Base-by-base conservation (phyloP, 2,113 vertebrate genomes). In the Miniopterus natalensis region DNA sequence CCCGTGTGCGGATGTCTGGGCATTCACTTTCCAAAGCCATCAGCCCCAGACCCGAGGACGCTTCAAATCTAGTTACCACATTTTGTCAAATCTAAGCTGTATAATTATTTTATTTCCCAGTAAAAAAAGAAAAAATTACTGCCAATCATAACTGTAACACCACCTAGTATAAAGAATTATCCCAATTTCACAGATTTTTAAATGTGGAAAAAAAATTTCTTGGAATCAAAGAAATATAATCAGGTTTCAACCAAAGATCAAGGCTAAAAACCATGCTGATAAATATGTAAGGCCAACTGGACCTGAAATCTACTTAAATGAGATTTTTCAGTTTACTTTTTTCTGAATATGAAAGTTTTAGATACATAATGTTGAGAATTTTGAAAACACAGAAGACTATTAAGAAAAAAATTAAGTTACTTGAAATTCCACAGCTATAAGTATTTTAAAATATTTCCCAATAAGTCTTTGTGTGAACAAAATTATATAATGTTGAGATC, bases 221-320 rank as follows among this genome's bases (percentile, higher is more conserved):
- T 80, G 13, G 15, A 71, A 88, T 96, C 42, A 88, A 90, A 91
- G 73, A 84, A 88, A 81, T 61, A 85, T 23, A 81, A 74, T 42
- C 6, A 29, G 11, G 84, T 90, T 77, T 85, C 73, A 74, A 57
- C 55, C 47, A 63, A 36, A 21, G 8, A 65, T 57, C 21, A 83
- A 29, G 45, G 21, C 18, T 88, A 12, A 79, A 96, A 79, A 78
- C 8, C 1, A 7, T 70, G 47, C 25, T 36, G 57, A 42, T 59
- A 36, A 61, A 53, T 27, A 70, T 0, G 3, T 49, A 85, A 55
- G 59, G 42, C 40, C 42, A 65, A 17, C 0, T 47, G 27, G 31
- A 91, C 42, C 68, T 83, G 17, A 85, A 73, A 61, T 73, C 18
- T 49, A 84, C 4, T 7, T 87, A 63, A 70, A 47, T 25, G 40